Conservation (phyloP, 2,888 invertebrate species). For the Nudaria mundana region DNA sequence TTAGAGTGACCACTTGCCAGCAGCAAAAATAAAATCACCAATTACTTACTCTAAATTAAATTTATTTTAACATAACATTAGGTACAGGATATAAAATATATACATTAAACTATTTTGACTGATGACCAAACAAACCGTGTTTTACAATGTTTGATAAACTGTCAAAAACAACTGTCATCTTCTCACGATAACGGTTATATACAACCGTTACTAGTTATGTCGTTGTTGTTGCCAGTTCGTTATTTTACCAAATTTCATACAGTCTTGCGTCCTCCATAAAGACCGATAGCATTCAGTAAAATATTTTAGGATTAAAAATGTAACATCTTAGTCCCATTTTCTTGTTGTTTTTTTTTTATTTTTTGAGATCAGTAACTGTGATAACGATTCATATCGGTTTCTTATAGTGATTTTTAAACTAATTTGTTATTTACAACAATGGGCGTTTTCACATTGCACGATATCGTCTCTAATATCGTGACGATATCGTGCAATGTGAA, state of each 20-base stretch:
- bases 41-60: constrained; percentile 35
- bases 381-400: constrained; percentile 6
- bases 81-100: constrained; percentile 31
- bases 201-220: too few species aligned
- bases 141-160: constrained; percentile 17
- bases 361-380: constrained; percentile 8
- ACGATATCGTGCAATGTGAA: too few species aligned
- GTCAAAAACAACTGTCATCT: too few species aligned
- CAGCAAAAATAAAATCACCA: constrained; percentile 30
- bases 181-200: too few species aligned
- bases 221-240: constrained; percentile 16
- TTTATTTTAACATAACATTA: constrained; percentile 31
- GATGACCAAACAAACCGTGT: constrained; percentile 13
- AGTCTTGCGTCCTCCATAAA: constrained; percentile 66
- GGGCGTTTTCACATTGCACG: too few species aligned
- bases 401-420: background rate
- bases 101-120: constrained; percentile 23
- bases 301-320: constrained; percentile 14
- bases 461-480: too few species aligned
- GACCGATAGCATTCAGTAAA: constrained; percentile 44
- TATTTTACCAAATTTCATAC: constrained; percentile 36
- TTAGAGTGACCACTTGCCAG: too few species aligned
- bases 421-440: constrained; percentile 1
- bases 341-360: constrained; percentile 10
- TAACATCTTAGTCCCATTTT: constrained; percentile 10